Conservation (phyloP, 2,113 vertebrate species). For the Ginglymostoma cirratum region DNA sequence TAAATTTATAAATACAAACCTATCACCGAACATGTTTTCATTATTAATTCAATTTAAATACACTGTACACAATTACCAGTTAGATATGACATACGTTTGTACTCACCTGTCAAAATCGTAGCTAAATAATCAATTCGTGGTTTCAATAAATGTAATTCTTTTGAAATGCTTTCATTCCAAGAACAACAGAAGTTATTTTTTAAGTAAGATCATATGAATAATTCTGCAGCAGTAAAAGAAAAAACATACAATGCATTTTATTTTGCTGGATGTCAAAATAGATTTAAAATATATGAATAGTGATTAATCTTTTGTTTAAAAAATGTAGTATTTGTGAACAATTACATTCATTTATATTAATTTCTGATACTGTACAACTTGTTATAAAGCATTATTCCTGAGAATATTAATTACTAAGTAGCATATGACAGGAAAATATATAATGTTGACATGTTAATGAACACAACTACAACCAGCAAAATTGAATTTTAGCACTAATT, state of each 20-base stretch:
- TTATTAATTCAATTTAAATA: slow-evolving; percentile 56
- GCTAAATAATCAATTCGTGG: neutral
- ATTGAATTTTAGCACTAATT: slow-evolving; percentile 7
- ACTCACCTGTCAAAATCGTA: neutral
- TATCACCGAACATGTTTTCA: slow-evolving; percentile 41
- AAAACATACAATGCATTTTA: neutral
- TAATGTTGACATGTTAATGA: neutral
- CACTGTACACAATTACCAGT: slow-evolving; percentile 68
- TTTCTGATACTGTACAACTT: slow-evolving; percentile 1
- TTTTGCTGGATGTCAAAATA: slow-evolving; percentile 34
- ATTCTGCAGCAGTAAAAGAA: neutral
- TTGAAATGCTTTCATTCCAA: neutral
- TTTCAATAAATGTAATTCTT: slow-evolving; percentile 18
- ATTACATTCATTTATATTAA: neutral
- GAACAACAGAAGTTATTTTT: neutral
- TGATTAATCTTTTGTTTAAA: neutral
- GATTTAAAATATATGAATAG: slow-evolving; percentile 23
- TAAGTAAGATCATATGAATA: neutral
- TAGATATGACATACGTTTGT: slow-evolving; percentile 59
- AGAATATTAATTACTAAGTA: slow-evolving; percentile 24
- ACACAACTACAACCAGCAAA: slow-evolving; percentile 1
- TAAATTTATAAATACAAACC: slow-evolving; percentile 41
- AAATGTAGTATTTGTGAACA: slow-evolving; percentile 3
- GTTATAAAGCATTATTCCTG: slow-evolving; percentile 8
- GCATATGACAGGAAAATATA: neutral